Evolutionary conservation across 2,113 vertebrate species (phyloP).

Genomic region (Pogona vitticeps): DNA sequence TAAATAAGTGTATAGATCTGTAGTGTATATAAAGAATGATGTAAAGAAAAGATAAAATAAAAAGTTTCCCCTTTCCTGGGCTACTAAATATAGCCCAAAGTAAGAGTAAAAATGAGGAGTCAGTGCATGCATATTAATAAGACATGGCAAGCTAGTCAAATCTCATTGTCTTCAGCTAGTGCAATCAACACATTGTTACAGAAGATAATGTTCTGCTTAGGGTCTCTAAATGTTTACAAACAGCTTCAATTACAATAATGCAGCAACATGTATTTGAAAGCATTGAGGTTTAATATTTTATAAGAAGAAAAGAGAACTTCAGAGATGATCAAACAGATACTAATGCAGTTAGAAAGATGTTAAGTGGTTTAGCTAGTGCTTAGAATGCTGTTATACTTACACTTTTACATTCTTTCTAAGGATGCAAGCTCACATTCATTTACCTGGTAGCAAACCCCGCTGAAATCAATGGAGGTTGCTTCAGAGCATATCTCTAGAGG

Average conservation of each 20-base stretch:
- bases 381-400: slow-evolving; percentile 26
- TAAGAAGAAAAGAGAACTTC: slow-evolving; percentile 50
- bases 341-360: slow-evolving; percentile 33
- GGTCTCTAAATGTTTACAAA: slow-evolving; percentile 71
- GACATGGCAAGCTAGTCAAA: slow-evolving; percentile 62
- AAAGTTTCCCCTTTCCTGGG: slow-evolving; percentile 8
- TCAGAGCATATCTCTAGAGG: neutral
- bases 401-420: neutral
- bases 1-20: neutral
- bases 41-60: slow-evolving; percentile 26
- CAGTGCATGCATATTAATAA: slow-evolving; percentile 65
- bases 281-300: slow-evolving; percentile 65
- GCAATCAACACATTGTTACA: slow-evolving; percentile 69
- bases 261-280: slow-evolving; percentile 49
- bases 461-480: neutral
- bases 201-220: slow-evolving; percentile 63
- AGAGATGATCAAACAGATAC: slow-evolving; percentile 27
- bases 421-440: neutral
- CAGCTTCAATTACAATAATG: slow-evolving; percentile 53
- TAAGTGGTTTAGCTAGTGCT: slow-evolving; percentile 14
- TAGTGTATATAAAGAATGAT: slow-evolving; percentile 39
- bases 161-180: slow-evolving; percentile 55
- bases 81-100: slow-evolving; percentile 13
- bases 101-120: slow-evolving; percentile 48
- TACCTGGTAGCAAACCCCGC: neutral